Evolutionary conservation across 2,888 invertebrate species (phyloP), one percentile per base, ranked within the genome.

Genomic region (Eucriotettix oculatus): DNA sequence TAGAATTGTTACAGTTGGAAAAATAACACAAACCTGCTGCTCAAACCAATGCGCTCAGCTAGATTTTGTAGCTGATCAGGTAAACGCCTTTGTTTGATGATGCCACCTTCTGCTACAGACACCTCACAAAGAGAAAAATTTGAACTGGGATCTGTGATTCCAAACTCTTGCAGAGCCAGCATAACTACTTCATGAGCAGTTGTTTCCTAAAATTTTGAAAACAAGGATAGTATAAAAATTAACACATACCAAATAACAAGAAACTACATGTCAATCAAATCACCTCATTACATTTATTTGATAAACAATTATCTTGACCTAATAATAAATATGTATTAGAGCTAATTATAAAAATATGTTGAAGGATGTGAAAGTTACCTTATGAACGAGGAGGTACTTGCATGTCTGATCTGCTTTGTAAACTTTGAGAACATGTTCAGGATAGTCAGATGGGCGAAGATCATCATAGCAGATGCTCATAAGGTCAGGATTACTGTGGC

Each of bases 341-440:
- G 29, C 29, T 29, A 29, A 29, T 29, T 29, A 29, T 29, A 29
- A 29, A n/a, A n/a, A 29, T 29, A 29, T 29, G 29, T 29, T 29
- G 3, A 43, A 54, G 10, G 9, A 48, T 48, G n/a, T 48, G 48
- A 14, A n/a, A 54, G 67, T 64, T 65, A 78, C 94, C 78, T 96
- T 96, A 73, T 96, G 93, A 61, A 99, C 91, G 64, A 95, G 81
- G 65, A 99, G 82, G 76, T 95, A 98, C 77, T 98, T 97, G 81
- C 91, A 98, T 52, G 93, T 92, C 77, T 98, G 98, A 76, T 99
- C 98, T 42, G 93, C 87, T 77, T 89, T 90, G 76, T 86, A 98
- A 58, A 91, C 90, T 78, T 98, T 98, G 56, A 99, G 79, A 43
- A 98, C 98, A 76, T 98, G 96, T 73, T 98, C 97, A 5, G 97